These are phyloP conservation scores for Panulirus ornatus DNA, from an alignment of 1,140 invertebrate genomes.

Conservation along the genomic window DNA sequence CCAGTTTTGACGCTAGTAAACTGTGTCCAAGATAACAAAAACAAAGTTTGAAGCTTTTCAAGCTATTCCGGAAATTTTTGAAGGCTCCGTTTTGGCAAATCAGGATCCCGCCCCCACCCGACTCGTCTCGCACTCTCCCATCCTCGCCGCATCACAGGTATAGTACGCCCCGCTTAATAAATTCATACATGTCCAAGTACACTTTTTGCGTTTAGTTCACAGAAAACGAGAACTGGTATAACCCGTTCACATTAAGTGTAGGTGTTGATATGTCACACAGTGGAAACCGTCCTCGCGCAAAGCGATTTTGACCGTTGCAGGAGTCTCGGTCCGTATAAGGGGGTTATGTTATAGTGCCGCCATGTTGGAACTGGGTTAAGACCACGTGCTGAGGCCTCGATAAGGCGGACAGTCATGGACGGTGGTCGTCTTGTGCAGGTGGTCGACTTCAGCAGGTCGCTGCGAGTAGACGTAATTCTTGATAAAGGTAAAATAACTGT, in stretches of 20 bases:
- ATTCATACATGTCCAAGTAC: neutral
- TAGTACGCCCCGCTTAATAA: neutral
- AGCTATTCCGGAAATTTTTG: neutral
- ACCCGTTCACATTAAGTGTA: no score
- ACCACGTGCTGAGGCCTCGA: neutral
- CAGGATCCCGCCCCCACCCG: neutral
- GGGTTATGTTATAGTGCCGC: neutral
- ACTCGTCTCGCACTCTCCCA: neutral
- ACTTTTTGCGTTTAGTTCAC: neutral
- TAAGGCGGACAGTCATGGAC: conserved; percentile 5
- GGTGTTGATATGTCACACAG: no score
- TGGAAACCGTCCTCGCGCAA: no score
- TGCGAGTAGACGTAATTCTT: neutral
- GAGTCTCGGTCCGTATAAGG: neutral
- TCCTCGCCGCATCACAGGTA: neutral
- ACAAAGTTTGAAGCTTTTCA: neutral
- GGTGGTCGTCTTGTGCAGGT: conserved; percentile 4
- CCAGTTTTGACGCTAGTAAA: no score
- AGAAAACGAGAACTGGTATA: no score
- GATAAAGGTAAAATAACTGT: neutral
- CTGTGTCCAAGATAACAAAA: no score
- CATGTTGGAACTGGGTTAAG: conserved; percentile 9
- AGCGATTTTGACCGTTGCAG: no score
- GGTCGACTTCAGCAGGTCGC: neutral
- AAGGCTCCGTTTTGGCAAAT: no score